Evolutionary conservation across 2,797 vertebrate genomes (phyloP).

Genomic region (Huso huso): DNA sequence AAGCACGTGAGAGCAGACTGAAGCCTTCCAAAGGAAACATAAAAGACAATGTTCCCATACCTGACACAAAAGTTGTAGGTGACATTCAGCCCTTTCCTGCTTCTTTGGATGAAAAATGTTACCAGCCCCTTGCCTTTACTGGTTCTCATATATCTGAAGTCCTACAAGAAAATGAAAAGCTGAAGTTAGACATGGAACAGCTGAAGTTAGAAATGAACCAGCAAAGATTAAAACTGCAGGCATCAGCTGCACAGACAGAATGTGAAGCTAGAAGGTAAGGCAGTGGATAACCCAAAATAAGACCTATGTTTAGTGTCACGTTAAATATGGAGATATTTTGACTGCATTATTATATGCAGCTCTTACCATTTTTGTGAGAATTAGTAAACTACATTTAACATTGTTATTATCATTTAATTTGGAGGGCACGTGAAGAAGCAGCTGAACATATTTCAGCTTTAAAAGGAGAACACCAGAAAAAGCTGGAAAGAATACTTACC

Average conservation of each 20-base stretch:
- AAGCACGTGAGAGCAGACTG: too few relatives aligned
- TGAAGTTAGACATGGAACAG: constrained; percentile 57
- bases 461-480: constrained; percentile 65
- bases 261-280: constrained; percentile 63
- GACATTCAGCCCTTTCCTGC: constrained; percentile 35
- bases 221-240: constrained; percentile 54
- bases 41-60: too few relatives aligned
- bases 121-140: constrained; percentile 64
- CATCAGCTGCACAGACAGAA: constrained; percentile 42
- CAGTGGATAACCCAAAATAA: too few relatives aligned
- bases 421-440: constrained; percentile 59
- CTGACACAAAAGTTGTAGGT: too few relatives aligned
- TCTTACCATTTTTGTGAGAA: too few relatives aligned
- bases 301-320: too few relatives aligned
- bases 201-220: constrained; percentile 55
- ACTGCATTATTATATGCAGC: too few relatives aligned
- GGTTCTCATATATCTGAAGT: constrained; percentile 44
- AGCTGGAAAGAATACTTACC: constrained; percentile 63
- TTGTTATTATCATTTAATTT: too few relatives aligned
- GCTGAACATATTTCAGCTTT: constrained; percentile 57
- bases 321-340: too few relatives aligned
- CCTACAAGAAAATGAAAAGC: constrained; percentile 69
- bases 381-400: too few relatives aligned
- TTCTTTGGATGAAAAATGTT: constrained; percentile 55
- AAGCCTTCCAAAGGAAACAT: too few relatives aligned